These are phyloP conservation scores for Acleris holmiana DNA, from an alignment of 2,888 invertebrate species.

Conservation along the genomic window DNA sequence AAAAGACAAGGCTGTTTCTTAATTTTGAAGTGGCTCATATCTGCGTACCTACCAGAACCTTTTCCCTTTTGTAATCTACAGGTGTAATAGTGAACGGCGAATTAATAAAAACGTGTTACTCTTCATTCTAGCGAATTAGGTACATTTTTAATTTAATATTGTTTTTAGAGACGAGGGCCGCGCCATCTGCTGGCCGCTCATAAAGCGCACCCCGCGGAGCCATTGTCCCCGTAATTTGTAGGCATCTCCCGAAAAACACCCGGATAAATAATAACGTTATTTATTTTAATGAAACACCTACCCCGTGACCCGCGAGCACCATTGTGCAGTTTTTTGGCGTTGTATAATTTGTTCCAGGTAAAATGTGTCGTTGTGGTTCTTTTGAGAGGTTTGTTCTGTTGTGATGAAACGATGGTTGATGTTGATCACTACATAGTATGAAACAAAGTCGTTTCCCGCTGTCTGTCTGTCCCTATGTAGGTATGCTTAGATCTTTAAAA, in stretches of 20 bases:
- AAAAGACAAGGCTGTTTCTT: no score
- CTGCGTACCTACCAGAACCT: no score
- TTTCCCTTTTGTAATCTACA: no score
- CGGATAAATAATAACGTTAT: conserved; percentile 79
- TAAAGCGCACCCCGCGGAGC: conserved; percentile 75
- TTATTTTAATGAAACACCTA: conserved; percentile 74
- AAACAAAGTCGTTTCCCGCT: no score
- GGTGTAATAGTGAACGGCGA: background rate
- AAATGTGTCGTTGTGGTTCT: background rate
- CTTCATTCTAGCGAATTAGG: conserved; percentile 43
- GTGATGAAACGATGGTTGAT: background rate
- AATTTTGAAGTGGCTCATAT: no score
- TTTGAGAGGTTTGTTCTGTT: background rate
- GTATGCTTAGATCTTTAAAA: no score
- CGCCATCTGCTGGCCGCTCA: conserved; percentile 74
- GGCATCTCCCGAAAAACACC: conserved; percentile 72
- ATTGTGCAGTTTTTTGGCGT: conserved; percentile 21
- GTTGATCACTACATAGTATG: no score
- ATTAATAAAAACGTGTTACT: conserved; percentile 7
- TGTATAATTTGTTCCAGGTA: conserved; percentile 15
- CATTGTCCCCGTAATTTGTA: conserved; percentile 82
- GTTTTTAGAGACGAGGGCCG: conserved; percentile 55
- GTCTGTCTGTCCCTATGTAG: no score
- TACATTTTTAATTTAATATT: conserved; percentile 59
- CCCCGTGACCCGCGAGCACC: conserved; percentile 43